A percentile compares a stretch with the other conserved stretches of the same genome.
phyloP scores from a whole-genome alignment of 2,113 vertebrate species.

The Chaenogobius annularis region DNA sequence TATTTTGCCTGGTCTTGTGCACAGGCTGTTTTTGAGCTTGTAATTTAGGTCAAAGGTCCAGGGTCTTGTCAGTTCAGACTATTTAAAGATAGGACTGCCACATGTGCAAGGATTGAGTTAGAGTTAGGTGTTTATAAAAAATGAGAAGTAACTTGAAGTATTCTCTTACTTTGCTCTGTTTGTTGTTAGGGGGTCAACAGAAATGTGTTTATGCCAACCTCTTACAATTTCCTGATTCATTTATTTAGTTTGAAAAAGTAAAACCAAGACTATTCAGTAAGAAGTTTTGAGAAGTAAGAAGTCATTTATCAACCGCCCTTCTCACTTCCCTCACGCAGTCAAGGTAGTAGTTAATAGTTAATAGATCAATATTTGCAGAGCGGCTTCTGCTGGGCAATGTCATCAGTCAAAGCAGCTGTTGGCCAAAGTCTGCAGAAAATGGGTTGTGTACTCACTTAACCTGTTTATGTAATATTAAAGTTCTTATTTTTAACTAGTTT shows the following conservation, averaged over 20 bases:
- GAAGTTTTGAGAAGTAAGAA: too few relatives aligned
- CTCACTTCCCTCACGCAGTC: neutral
- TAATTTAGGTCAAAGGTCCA: constrained; percentile 37
- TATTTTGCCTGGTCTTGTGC: too few relatives aligned
- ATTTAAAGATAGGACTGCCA: constrained; percentile 14
- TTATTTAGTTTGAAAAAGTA: too few relatives aligned
- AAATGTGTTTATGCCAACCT: too few relatives aligned
- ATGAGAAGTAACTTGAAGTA: too few relatives aligned
- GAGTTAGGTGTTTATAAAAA: too few relatives aligned
- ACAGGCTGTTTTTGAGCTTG: constrained; percentile 2
- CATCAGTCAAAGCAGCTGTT: neutral
- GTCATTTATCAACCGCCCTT: too few relatives aligned
- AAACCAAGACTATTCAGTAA: too few relatives aligned
- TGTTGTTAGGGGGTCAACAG: too few relatives aligned
- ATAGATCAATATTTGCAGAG: neutral
- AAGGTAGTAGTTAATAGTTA: constrained; percentile 30
- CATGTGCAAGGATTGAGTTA: constrained; percentile 13
- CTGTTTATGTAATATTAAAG: too few relatives aligned
- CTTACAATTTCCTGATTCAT: too few relatives aligned
- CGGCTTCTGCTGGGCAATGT: neutral
- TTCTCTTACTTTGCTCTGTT: too few relatives aligned
- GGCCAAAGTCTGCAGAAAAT: neutral
- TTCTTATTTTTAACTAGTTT: neutral
- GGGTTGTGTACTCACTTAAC: neutral
- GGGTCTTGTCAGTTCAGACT: constrained; percentile 6